Percentiles rank a stretch among this genome's conserved stretches.
These are phyloP conservation scores for Remorina albescens DNA, from an alignment of 2,797 vertebrate species.

Conservation along the genomic window DNA sequence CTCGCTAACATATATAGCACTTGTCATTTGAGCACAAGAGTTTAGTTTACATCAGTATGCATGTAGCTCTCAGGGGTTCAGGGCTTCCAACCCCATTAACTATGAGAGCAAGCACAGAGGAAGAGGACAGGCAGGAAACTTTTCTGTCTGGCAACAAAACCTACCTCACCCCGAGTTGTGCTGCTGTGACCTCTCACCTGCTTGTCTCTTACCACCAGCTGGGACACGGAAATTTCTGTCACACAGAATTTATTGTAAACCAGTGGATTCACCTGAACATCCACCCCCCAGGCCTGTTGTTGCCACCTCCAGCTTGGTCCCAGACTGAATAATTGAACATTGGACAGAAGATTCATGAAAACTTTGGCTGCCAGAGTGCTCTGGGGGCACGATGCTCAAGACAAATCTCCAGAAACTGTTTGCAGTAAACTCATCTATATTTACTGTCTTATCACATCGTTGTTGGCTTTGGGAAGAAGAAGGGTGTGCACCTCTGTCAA, in stretches of 20 bases:
- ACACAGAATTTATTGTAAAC: conserved; percentile 35
- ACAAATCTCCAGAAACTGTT: conserved; percentile 59
- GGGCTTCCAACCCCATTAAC: conserved; percentile 17
- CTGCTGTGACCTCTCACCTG: conserved; percentile 30
- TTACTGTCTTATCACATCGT: conserved; percentile 57
- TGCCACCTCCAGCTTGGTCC: conserved; percentile 44
- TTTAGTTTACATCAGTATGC: conserved; percentile 55
- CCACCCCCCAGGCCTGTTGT: conserved; percentile 37
- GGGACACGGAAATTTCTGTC: conserved; percentile 22
- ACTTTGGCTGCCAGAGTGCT: conserved; percentile 52
- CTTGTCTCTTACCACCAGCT: conserved; percentile 14
- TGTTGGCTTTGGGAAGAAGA: conserved; percentile 6
- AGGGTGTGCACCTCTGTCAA: background rate
- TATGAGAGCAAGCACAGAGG: conserved; percentile 12
- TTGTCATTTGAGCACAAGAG: conserved; percentile 37
- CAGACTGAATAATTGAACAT: conserved; percentile 76
- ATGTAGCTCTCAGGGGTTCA: conserved; percentile 29
- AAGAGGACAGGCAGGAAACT: conserved; percentile 8
- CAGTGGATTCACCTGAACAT: conserved; percentile 15
- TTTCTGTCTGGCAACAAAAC: background rate
- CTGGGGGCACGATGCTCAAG: conserved; percentile 51
- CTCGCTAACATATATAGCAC: conserved; percentile 56
- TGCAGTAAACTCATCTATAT: conserved; percentile 74
- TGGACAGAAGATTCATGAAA: conserved; percentile 70
- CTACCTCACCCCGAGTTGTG: background rate